Base-by-base conservation (phyloP, 53 echinoderm and acorn worm species). In the Zoroaster sp. region DNA sequence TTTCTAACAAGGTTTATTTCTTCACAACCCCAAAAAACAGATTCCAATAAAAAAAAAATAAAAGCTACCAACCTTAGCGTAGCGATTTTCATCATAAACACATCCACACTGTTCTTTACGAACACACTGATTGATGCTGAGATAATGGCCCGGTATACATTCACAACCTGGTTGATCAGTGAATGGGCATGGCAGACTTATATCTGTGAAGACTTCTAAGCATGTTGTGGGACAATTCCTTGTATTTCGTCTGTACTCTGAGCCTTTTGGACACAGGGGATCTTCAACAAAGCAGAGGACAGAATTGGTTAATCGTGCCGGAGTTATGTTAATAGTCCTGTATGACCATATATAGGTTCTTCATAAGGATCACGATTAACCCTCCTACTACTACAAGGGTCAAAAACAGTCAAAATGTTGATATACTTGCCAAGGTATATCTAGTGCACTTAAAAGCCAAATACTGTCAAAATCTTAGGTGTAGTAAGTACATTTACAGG, bases 181-280 rank as follows among this genome's bases (percentile, higher is more conserved):
- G 21, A 79, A 74, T 5, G 37, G 54, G 37, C 94, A 93, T 23
- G 67, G 44, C 1, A 83, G 35, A 6, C 72, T 75, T 49, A 31
- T 66, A 52, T 89, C 83, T 0, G 28, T n/a, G 46, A 89, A 49
- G 10, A 55, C 47, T 5, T 87, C 87, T 35, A 53, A 54, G 30
- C 96, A 96, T 1, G 90, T 93, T 18, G 91, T 42, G 18, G 91
- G 91, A 59, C 96, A 96, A 8, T 87, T 68, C 4, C 75, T 42
- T 10, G 89, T 65, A 53, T 89, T 89, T 35, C 90, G 78, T 20
- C 79, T 74, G 74, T 91, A 96, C 17, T 49, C 68, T 7, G 90
- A 87, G 78, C 79, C 80, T 4, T 38, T n/a, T 32, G 80, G 70
- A 42, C 94, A 91, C 1, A 43, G 32, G 37, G 77, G 71, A 7